Evolutionary conservation across 1,140 invertebrate species (phyloP).

Genomic region (Sinonovacula constricta): DNA sequence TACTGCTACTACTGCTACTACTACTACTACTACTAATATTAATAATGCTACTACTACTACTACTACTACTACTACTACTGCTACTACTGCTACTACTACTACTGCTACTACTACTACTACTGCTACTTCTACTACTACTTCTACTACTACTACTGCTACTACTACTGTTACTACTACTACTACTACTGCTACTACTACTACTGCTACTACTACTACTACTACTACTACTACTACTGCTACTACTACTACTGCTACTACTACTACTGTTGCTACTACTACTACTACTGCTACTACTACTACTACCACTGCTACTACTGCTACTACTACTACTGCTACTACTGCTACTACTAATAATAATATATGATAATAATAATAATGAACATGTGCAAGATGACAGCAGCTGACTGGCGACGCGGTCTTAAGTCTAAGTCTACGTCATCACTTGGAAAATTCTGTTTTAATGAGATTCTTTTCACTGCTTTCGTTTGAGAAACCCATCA

Average conservation of each 20-base stretch:
- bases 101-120: neutral
- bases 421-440: no score
- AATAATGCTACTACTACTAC: neutral
- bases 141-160: neutral
- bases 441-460: no score
- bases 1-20: neutral
- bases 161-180: neutral
- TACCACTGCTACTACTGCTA: no score
- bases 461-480: no score
- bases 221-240: neutral
- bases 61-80: conserved; percentile 1
- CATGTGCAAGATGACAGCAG: no score
- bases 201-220: conserved; percentile 4
- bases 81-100: neutral
- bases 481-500: no score
- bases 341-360: no score
- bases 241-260: neutral
- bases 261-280: neutral
- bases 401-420: no score
- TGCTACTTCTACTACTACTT: neutral
- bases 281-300: no score
- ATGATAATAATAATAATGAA: no score
- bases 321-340: no score
- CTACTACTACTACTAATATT: no score
- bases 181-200: neutral